Evolutionary conservation across 1,140 invertebrate species (phyloP).

Genomic region (Heliconius congener): DNA sequence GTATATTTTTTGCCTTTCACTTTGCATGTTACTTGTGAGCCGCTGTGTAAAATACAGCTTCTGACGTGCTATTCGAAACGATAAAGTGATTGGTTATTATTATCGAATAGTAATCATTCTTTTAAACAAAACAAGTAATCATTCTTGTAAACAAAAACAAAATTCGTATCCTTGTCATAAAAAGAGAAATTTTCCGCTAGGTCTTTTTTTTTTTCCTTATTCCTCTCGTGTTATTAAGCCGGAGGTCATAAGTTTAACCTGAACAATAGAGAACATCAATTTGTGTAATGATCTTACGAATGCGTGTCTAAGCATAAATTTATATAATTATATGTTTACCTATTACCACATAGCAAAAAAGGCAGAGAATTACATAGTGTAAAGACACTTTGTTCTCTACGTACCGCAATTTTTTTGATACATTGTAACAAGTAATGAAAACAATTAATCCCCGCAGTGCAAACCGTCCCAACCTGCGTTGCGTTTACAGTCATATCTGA

Average conservation of each 20-base stretch:
- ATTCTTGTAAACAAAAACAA: background rate
- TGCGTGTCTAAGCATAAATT: too few relatives aligned
- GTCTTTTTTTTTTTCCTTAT: background rate
- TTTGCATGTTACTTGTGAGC: background rate
- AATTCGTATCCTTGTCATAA: background rate
- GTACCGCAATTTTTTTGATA: too few relatives aligned
- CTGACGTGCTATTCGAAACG: background rate
- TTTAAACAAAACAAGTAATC: background rate
- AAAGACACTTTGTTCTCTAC: too few relatives aligned
- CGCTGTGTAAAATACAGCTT: background rate
- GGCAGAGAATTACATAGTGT: too few relatives aligned
- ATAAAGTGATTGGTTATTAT: background rate
- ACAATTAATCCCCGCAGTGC: too few relatives aligned
- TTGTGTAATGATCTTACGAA: too few relatives aligned
- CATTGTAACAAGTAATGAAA: too few relatives aligned
- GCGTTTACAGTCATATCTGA: too few relatives aligned
- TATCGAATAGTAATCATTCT: background rate
- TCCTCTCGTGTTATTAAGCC: background rate
- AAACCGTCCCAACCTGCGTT: background rate
- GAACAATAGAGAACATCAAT: background rate
- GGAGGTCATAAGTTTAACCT: background rate
- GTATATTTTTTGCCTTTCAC: constrained; percentile 27
- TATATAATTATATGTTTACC: too few relatives aligned
- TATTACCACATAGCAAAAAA: too few relatives aligned
- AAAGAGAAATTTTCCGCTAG: background rate